Conservation (phyloP, 2,113 vertebrate species). For the Ancistrus triradiatus region DNA sequence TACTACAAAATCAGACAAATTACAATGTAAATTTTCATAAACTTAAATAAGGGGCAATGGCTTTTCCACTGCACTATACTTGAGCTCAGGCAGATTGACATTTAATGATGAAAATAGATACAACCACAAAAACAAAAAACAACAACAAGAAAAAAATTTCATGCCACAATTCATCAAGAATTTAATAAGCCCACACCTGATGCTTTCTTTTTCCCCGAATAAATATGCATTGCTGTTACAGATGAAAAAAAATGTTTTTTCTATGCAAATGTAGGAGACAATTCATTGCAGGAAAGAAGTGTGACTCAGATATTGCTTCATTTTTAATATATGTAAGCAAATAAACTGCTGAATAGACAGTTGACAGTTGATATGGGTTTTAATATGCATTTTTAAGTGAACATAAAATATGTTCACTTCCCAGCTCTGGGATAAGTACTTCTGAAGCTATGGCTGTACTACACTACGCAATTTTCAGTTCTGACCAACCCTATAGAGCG, state of each 20-base stretch:
- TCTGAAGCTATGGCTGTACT: too few relatives aligned
- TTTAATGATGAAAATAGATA: slow-evolving; percentile 53
- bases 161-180: neutral
- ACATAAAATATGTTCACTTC: too few relatives aligned
- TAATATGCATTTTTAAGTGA: too few relatives aligned
- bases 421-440: too few relatives aligned
- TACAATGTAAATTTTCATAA: too few relatives aligned
- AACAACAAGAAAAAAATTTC: too few relatives aligned
- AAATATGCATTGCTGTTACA: neutral
- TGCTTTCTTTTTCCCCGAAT: neutral
- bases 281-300: neutral
- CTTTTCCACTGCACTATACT: too few relatives aligned
- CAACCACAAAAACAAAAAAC: too few relatives aligned
- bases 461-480: too few relatives aligned
- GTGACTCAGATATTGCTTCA: neutral
- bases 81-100: slow-evolving; percentile 61
- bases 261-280: neutral
- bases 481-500: too few relatives aligned
- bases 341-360: neutral
- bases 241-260: neutral
- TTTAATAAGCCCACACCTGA: neutral
- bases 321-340: neutral
- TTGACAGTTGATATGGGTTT: neutral
- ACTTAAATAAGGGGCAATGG: too few relatives aligned
- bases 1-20: too few relatives aligned